phyloP scores from a whole-genome alignment of 2,113 vertebrate species.

The Oxyruncus cristatus region DNA sequence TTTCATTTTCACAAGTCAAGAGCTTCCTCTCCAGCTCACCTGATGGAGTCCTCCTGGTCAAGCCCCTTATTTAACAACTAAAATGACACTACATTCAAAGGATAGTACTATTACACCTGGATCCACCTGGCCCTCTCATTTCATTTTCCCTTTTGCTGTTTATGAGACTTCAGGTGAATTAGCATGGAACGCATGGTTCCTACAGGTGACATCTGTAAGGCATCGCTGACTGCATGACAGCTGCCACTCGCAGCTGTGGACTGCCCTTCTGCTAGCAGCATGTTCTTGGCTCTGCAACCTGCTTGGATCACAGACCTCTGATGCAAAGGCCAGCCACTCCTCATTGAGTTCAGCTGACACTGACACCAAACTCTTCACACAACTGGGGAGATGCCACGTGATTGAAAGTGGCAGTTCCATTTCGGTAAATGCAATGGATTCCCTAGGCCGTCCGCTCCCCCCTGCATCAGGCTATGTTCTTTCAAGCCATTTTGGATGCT shows the following conservation, averaged over 20 bases:
- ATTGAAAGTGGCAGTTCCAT: slow-evolving; percentile 46
- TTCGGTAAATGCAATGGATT: slow-evolving; percentile 28
- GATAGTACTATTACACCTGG: background rate
- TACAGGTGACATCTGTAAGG: slow-evolving; percentile 1
- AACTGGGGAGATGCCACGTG: background rate
- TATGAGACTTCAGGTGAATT: slow-evolving; percentile 21
- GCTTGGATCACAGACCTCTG: slow-evolving; percentile 62
- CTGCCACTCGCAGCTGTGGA: slow-evolving; percentile 50
- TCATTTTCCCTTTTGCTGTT: slow-evolving; percentile 9
- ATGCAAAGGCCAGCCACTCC: slow-evolving; percentile 54
- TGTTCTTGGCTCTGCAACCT: slow-evolving; percentile 62
- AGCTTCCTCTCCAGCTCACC: slow-evolving; percentile 26
- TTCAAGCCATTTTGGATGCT: slow-evolving; percentile 58
- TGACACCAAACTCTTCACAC: slow-evolving; percentile 48
- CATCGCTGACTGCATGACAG: slow-evolving; percentile 58
- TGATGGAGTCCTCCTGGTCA: slow-evolving; percentile 5
- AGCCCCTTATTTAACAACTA: slow-evolving; percentile 44
- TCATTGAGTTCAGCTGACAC: slow-evolving; percentile 55
- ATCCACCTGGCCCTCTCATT: slow-evolving; percentile 7
- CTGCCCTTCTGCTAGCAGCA: slow-evolving; percentile 64
- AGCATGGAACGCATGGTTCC: slow-evolving; percentile 49
- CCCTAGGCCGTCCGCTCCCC: slow-evolving; percentile 35
- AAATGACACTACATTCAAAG: slow-evolving; percentile 36
- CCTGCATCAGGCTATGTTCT: slow-evolving; percentile 35
- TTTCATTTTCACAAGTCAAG: slow-evolving; percentile 3